Evolutionary conservation across 2,797 vertebrate genomes (phyloP).

Genomic region (Epinephelus malabaricus): DNA sequence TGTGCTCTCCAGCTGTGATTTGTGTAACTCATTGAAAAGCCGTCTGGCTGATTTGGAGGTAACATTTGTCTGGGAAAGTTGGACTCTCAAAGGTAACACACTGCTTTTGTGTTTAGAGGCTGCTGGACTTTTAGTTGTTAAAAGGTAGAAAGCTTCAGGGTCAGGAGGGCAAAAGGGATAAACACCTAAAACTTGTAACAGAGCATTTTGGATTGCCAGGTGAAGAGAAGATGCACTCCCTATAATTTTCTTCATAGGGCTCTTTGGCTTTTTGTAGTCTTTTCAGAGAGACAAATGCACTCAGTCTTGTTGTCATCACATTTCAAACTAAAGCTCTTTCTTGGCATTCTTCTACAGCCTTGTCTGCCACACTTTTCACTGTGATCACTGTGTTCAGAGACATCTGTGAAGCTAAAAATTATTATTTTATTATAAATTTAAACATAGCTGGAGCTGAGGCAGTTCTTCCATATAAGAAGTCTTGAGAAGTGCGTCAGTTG

Average conservation of each 20-base stretch:
- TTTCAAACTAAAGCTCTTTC: conserved; percentile 5
- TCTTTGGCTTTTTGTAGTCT: neutral
- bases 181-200: conserved; percentile 21
- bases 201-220: conserved; percentile 41
- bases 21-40: conserved; percentile 46
- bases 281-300: neutral
- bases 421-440: neutral
- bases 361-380: conserved; percentile 4
- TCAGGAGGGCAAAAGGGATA: conserved; percentile 18
- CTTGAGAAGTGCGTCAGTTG: neutral
- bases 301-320: neutral
- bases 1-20: conserved; percentile 63
- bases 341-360: neutral
- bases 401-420: conserved; percentile 1
- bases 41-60: conserved; percentile 24
- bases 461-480: neutral
- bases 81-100: conserved; percentile 8
- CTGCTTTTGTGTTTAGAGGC: conserved; percentile 9
- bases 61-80: conserved; percentile 37
- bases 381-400: conserved; percentile 17
- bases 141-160: conserved; percentile 33
- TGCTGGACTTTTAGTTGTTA: conserved; percentile 1
- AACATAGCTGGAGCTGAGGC: neutral
- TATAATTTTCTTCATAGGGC: conserved; percentile 10
- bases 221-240: conserved; percentile 7